phyloP scores from a whole-genome alignment of 2,113 vertebrate genomes.

The Pyxicephalus adspersus region DNA sequence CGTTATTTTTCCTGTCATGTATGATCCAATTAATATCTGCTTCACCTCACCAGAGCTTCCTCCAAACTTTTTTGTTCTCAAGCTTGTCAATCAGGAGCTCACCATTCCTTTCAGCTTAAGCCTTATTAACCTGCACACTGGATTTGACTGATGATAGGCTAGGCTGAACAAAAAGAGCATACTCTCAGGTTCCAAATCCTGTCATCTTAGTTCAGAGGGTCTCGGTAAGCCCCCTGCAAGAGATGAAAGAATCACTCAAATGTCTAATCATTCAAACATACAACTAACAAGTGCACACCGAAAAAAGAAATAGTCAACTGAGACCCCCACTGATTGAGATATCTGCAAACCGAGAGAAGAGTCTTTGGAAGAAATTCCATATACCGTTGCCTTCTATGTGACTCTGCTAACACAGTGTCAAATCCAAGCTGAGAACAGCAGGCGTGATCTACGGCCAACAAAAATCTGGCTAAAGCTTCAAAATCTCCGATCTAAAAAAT shows the following conservation, averaged over 20 bases:
- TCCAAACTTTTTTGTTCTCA: constrained; percentile 77
- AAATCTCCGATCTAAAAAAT: constrained; percentile 62
- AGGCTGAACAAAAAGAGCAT: constrained; percentile 76
- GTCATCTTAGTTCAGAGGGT: constrained; percentile 78
- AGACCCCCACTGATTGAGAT: constrained; percentile 90
- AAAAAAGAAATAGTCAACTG: constrained; percentile 61
- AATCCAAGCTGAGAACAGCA: constrained; percentile 74
- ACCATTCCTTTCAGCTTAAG: constrained; percentile 82
- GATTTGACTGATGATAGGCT: constrained; percentile 80
- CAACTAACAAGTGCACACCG: constrained; percentile 67
- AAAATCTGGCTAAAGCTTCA: constrained; percentile 76
- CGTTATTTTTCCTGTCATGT: constrained; percentile 40
- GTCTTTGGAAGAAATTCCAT: constrained; percentile 64
- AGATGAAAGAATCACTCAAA: constrained; percentile 81
- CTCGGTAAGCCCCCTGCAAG: constrained; percentile 72
- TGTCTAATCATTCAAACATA: constrained; percentile 75
- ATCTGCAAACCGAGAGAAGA: constrained; percentile 74
- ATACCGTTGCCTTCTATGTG: constrained; percentile 62
- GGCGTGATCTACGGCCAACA: constrained; percentile 73
- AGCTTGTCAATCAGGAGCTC: constrained; percentile 82
- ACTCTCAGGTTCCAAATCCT: constrained; percentile 83
- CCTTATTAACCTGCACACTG: constrained; percentile 86
- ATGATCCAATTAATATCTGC: constrained; percentile 53
- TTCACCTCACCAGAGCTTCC: constrained; percentile 75
- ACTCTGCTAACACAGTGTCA: constrained; percentile 71